These are phyloP conservation scores for Cygnus buccinator DNA, from an alignment of 2,113 vertebrate species.

Conservation along the genomic window DNA sequence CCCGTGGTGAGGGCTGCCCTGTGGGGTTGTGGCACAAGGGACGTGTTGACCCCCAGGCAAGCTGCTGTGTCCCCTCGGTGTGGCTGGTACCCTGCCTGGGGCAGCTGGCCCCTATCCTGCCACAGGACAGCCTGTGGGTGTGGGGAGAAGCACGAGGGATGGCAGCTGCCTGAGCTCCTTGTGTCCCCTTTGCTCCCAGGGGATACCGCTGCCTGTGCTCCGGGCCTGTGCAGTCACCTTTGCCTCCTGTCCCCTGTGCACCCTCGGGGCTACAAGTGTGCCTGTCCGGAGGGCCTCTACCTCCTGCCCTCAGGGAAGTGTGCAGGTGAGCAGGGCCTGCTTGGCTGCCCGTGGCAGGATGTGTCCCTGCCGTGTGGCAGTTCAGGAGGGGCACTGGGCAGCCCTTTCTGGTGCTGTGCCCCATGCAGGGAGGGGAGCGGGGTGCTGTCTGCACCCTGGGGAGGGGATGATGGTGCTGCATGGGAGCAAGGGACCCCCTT, in stretches of 20 bases:
- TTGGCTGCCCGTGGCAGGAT: background rate
- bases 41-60: background rate
- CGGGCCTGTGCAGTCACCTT: slow-evolving; percentile 79
- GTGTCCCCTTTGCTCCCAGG: slow-evolving; percentile 8
- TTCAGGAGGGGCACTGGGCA: background rate
- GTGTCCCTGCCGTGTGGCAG: background rate
- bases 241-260: slow-evolving; percentile 85
- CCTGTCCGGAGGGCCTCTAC: slow-evolving; percentile 82
- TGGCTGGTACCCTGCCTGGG: background rate
- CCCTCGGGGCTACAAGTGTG: slow-evolving; percentile 82
- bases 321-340: slow-evolving; percentile 76
- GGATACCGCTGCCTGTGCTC: slow-evolving; percentile 73
- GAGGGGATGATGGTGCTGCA: background rate
- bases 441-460: background rate
- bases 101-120: background rate
- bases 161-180: background rate
- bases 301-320: slow-evolving; percentile 82
- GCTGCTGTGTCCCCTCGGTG: background rate
- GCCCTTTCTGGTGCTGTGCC: background rate
- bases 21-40: background rate
- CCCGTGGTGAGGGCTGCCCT: accelerated
- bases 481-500: background rate
- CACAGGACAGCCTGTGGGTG: background rate
- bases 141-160: background rate
- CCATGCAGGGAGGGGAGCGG: background rate